A percentile compares a stretch with the other conserved stretches of the same genome.
Evolutionary conservation across 2,113 vertebrate genomes (phyloP).

Genomic region (Scortum barcoo): DNA sequence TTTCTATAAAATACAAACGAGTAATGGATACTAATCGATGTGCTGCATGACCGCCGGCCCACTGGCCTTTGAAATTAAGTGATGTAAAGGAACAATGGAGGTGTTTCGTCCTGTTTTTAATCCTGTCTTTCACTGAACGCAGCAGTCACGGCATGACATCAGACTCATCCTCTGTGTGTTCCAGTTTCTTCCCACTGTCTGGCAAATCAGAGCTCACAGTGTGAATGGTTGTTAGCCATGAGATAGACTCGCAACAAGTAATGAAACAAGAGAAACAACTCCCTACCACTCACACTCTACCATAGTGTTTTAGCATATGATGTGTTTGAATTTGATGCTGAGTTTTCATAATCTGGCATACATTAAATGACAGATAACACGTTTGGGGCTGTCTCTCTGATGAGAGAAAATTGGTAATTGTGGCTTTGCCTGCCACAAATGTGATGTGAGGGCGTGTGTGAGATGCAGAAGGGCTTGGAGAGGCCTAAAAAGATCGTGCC

Average conservation of each 20-base stretch:
- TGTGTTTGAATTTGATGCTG: not conserved
- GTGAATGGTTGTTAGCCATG: not conserved
- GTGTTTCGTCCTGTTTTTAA: conserved; percentile 7
- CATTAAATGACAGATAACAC: not conserved
- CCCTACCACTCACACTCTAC: not conserved
- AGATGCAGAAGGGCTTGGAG: conserved; percentile 40
- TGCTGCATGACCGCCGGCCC: not conserved
- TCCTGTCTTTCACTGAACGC: conserved; percentile 16
- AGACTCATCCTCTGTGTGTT: not conserved
- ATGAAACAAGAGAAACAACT: not conserved
- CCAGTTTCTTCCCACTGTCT: not conserved
- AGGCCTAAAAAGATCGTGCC: conserved; percentile 44
- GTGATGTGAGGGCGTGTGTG: conserved; percentile 51
- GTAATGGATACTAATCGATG: not conserved
- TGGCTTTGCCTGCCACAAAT: conserved; percentile 24
- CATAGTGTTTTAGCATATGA: conserved; percentile 22
- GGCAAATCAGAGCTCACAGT: not conserved
- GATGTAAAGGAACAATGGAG: conserved; percentile 15
- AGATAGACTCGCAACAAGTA: not conserved
- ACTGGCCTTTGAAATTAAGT: conserved; percentile 8
- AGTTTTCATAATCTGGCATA: not conserved
- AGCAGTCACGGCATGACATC: not conserved
- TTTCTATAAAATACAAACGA: not conserved
- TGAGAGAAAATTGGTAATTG: conserved; percentile 9
- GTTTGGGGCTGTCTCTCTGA: conserved; percentile 7